These are phyloP conservation scores for Caretta caretta DNA, from an alignment of 2,113 vertebrate species.

Conservation along the genomic window DNA sequence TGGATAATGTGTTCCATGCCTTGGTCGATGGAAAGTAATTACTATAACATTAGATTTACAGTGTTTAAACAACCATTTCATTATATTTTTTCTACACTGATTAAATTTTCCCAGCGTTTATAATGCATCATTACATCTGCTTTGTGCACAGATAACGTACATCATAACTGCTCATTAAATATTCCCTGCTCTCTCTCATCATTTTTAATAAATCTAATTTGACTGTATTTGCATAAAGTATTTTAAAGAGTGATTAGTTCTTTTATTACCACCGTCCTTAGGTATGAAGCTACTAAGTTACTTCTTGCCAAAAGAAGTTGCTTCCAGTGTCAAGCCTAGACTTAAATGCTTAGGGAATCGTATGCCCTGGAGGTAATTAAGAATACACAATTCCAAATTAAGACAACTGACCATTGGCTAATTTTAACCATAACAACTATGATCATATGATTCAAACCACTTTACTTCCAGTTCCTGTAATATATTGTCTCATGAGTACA, in stretches of 20 bases:
- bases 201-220: conserved; percentile 81
- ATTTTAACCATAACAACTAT: not conserved
- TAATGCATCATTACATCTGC: conserved; percentile 85
- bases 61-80: conserved; percentile 86
- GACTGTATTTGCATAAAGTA: conserved; percentile 70
- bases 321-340: not conserved
- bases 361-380: not conserved
- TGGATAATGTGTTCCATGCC: conserved; percentile 66
- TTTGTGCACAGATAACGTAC: conserved; percentile 79
- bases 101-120: conserved; percentile 82
- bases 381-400: not conserved
- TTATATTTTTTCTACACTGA: conserved; percentile 81
- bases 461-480: conserved; percentile 32
- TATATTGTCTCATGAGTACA: conserved; percentile 13
- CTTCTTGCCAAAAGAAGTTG: conserved; percentile 25
- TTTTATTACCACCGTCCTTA: conserved; percentile 58
- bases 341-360: not conserved
- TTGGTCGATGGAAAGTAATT: conserved; percentile 81
- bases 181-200: conserved; percentile 71
- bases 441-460: not conserved
- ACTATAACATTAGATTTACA: conserved; percentile 81
- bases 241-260: conserved; percentile 59
- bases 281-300: conserved; percentile 44
- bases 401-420: not conserved
- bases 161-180: conserved; percentile 75